Evolutionary conservation across 2,888 invertebrate genomes (phyloP), one percentile per base, ranked within the genome.

Genomic region (Busseola fusca): DNA sequence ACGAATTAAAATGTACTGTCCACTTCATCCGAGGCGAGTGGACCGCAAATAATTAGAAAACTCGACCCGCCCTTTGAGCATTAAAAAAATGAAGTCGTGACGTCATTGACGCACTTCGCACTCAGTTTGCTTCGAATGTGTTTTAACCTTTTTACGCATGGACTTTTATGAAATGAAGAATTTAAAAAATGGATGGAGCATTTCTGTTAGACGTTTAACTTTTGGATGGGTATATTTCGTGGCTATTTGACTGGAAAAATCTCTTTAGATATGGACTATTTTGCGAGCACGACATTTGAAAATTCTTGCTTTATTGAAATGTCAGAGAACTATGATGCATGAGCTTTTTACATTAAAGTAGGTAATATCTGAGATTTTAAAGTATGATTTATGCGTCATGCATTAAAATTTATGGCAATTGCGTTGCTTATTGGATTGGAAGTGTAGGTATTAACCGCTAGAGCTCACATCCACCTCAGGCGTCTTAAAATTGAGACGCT

Each of bases 11-110:
- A 84, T 83, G 80, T 84, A 83, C 85, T 86, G 86, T 86, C 84
- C 86, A 80, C 86, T 88, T 83, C 84, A 86, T 84, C 59, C 84
- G 14, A 68, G 37, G 40, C 70, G 60, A 86, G 87, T 82, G 84
- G 83, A 71, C 84, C 78, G 81, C 83, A 87, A 88, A 88, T 84
- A 87, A 88, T 86, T 87, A 86, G 85, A 85, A 87, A 86, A 84
- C 81, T 87, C 82, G 76, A 82, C 82, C 83, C 73, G 70, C 64
- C 77, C 78, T 76, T 77, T 76, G 68, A 69, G 67, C 34, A 64
- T 67, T 74, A 64, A 84, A 86, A 80, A 72, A 67, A 69, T 34
- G 59, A 67, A 69, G 18, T 42, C 64, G 48, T 73, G 76, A 76
- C 69, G 79, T 79, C 78, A 81, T 69, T 71, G 64, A 80, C 74